Conservation (phyloP, 2,888 invertebrate genomes). For the Hypena proboscidalis region DNA sequence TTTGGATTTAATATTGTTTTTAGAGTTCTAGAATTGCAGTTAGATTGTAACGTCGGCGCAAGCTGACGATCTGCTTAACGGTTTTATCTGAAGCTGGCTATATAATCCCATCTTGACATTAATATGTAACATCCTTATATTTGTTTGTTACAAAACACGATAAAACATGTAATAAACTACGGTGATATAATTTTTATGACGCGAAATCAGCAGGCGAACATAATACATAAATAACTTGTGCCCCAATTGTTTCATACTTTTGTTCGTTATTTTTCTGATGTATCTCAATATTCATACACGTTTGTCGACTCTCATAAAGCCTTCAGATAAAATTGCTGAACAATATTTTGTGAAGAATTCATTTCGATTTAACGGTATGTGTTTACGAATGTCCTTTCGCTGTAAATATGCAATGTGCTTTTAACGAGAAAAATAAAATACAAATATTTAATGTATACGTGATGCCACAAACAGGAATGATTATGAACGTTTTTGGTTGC, state of each 20-base stretch:
- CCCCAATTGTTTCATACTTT: constrained; percentile 28
- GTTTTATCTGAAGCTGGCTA: no score
- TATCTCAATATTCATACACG: constrained; percentile 32
- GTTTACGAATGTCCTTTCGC: constrained; percentile 9
- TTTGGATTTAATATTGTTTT: no score
- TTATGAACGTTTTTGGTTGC: no score
- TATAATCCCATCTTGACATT: no score
- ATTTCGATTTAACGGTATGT: constrained; percentile 6
- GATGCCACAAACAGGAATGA: no score
- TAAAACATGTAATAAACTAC: constrained; percentile 37
- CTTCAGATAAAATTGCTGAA: not conserved
- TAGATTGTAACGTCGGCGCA: no score
- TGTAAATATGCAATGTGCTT: constrained; percentile 5
- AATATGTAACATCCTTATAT: constrained; percentile 6
- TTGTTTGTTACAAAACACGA: constrained; percentile 19
- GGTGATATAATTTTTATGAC: constrained; percentile 39
- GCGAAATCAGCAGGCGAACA: constrained; percentile 29
- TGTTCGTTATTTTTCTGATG: constrained; percentile 31
- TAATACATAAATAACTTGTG: constrained; percentile 30
- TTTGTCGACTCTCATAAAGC: constrained; percentile 32
- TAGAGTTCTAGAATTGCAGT: no score
- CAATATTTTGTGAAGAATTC: constrained; percentile 9
- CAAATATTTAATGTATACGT: no score
- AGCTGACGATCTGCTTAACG: no score
- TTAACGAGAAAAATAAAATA: no score